phyloP scores from a whole-genome alignment of 2,113 vertebrate genomes.

The human region DNA sequence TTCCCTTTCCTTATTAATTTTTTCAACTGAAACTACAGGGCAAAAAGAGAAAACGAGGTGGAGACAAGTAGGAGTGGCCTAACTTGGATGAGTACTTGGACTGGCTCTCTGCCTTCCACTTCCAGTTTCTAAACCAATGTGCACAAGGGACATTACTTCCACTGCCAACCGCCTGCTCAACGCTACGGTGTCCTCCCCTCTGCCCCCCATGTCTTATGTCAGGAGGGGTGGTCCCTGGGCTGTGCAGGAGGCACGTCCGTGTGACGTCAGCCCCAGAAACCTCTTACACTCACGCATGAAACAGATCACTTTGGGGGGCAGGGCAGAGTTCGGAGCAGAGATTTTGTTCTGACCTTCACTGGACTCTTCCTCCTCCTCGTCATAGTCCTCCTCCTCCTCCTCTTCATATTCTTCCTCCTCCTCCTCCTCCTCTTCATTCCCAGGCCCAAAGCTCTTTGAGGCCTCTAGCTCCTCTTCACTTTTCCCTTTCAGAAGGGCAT shows the following conservation, averaged over 20 bases:
- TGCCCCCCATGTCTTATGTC: not conserved
- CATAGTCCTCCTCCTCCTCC: conserved; percentile 65
- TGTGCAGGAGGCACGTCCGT: fast-evolving
- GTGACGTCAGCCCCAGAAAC: not conserved
- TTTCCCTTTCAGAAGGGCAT: conserved; percentile 90
- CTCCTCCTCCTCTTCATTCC: conserved; percentile 75
- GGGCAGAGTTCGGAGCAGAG: not conserved
- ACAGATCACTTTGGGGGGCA: fast-evolving
- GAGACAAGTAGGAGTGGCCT: not conserved
- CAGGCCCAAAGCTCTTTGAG: conserved; percentile 74
- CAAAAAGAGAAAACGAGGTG: not conserved
- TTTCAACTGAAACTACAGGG: not conserved
- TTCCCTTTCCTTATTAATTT: not conserved
- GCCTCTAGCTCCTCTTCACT: conserved; percentile 81
- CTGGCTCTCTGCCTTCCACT: not conserved
- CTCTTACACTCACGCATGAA: too few species aligned
- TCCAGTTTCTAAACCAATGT: not conserved
- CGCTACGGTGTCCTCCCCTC: not conserved
- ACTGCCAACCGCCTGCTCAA: not conserved
- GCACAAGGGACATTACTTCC: not conserved
- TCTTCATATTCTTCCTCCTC: conserved; percentile 80
- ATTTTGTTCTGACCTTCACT: conserved; percentile 91
- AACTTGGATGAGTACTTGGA: not conserved
- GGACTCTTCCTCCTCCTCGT: conserved; percentile 81
- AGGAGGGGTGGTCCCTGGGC: not conserved